Conservation (phyloP, 1,140 invertebrate species). For the Drepana arcuata region DNA sequence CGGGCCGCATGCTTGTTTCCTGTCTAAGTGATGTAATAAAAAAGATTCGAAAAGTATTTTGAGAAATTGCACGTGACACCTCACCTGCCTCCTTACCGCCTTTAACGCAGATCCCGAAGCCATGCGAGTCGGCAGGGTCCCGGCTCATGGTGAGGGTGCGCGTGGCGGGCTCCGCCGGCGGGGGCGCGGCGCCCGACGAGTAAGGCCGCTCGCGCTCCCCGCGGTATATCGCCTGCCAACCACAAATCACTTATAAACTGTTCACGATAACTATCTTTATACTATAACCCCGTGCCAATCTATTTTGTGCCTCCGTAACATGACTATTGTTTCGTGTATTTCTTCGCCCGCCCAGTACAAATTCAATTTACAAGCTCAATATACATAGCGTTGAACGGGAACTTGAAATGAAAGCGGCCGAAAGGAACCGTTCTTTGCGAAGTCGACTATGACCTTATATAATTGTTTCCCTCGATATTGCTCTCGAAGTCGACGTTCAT, state of each 20-base stretch:
- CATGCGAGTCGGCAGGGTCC: slow-evolving; percentile 82
- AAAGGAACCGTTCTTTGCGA: slow-evolving; percentile 8
- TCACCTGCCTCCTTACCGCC: slow-evolving; percentile 89
- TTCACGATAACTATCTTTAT: neutral
- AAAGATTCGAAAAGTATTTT: no score
- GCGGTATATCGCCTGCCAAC: slow-evolving; percentile 49
- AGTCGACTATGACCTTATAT: slow-evolving; percentile 10
- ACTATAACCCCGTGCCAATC: neutral
- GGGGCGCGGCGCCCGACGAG: slow-evolving; percentile 73
- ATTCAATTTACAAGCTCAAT: neutral
- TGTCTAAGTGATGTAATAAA: no score
- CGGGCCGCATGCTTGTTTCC: no score
- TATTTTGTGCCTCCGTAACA: neutral
- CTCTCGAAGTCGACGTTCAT: slow-evolving; percentile 15
- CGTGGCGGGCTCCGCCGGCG: slow-evolving; percentile 84
- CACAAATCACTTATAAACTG: slow-evolving; percentile 4
- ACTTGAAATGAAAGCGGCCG: neutral
- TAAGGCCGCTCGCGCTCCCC: slow-evolving; percentile 56
- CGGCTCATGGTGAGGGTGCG: slow-evolving; percentile 87
- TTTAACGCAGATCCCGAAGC: slow-evolving; percentile 91
- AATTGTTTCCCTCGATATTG: slow-evolving; percentile 24
- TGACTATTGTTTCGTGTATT: neutral
- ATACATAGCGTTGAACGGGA: neutral
- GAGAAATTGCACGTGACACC: no score
- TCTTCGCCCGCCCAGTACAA: neutral